phyloP scores from a whole-genome alignment of 2,113 vertebrate species.

The Amphiprion ocellaris region DNA sequence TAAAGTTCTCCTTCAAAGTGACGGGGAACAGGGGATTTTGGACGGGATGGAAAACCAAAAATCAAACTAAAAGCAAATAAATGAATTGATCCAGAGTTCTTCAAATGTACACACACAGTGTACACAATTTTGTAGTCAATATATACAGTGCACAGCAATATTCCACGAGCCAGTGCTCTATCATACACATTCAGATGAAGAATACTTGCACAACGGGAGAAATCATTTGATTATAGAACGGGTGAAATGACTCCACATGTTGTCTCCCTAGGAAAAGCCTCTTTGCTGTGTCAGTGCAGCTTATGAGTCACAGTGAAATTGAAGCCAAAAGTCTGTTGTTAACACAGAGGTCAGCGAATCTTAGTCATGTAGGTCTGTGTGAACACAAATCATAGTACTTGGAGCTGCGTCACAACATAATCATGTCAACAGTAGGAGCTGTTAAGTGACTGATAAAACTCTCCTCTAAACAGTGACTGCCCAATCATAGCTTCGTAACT shows the following conservation, averaged over 20 bases:
- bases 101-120: too few relatives aligned
- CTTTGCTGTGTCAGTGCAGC: conserved; percentile 10
- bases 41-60: too few relatives aligned
- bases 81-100: too few relatives aligned
- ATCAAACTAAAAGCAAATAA: too few relatives aligned
- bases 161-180: not conserved
- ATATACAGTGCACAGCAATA: not conserved
- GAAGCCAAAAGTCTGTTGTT: not conserved
- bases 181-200: not conserved
- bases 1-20: too few relatives aligned
- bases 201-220: conserved; percentile 7
- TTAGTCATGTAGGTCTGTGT: not conserved
- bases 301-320: not conserved
- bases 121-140: not conserved
- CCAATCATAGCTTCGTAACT: too few relatives aligned
- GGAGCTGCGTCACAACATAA: not conserved
- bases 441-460: not conserved
- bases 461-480: not conserved
- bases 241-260: conserved; percentile 33
- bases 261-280: conserved; percentile 33
- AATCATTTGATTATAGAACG: conserved; percentile 50
- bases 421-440: not conserved
- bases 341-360: conserved; percentile 5
- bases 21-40: too few relatives aligned
- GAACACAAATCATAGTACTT: not conserved